Evolutionary conservation across 2,113 vertebrate species (phyloP), one percentile per base, ranked within the genome.

Genomic region (Dissostichus mawsoni): DNA sequence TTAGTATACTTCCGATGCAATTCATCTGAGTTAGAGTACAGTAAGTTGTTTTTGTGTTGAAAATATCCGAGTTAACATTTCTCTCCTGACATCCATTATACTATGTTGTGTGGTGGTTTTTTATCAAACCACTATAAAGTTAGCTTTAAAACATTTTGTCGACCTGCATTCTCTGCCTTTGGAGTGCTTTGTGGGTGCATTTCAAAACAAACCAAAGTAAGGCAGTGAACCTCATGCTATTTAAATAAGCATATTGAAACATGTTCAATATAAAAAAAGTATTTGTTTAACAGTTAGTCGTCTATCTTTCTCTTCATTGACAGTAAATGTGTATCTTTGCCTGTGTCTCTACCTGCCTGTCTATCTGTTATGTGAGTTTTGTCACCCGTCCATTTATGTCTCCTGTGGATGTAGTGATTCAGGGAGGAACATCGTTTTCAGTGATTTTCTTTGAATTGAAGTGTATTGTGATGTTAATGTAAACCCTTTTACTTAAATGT

Each of bases 391-490:
- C 58, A 44, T 72, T 29, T n/a, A 69, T 47, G 61, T 55, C 1
- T 8, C 55, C 16, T 61, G n/a, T 25, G 23, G 18, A 77, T 69
- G 59, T 18, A 18, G 47, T 51, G 50, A 71, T 70, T 80, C 41
- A 55, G 29, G 68, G n/a, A 64, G 14, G 65, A 61, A 71, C 63
- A 53, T 45, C 18, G 72, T 81, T 77, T 80, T 18, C 25, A 53
- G 25, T 41, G 67, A 74, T 77, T 75, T 63, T 44, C 47, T 53
- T 52, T 70, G 44, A 73, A 67, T 61, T 63, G 18, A 67, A 66
- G 33, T 51, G 16, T n/a, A 87, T 85, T 91, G 75, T 88, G 41
- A 88, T 88, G 76, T 67, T 73, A 80, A 84, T 82, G 58, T 33
- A 3, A 51, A 12, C 48, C 47, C 74, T 71, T 74, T 74, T 61